A percentile compares a stretch with the other conserved stretches of the same genome.
Conservation (phyloP, 2,797 vertebrate species). For the Tachyglossus aculeatus region DNA sequence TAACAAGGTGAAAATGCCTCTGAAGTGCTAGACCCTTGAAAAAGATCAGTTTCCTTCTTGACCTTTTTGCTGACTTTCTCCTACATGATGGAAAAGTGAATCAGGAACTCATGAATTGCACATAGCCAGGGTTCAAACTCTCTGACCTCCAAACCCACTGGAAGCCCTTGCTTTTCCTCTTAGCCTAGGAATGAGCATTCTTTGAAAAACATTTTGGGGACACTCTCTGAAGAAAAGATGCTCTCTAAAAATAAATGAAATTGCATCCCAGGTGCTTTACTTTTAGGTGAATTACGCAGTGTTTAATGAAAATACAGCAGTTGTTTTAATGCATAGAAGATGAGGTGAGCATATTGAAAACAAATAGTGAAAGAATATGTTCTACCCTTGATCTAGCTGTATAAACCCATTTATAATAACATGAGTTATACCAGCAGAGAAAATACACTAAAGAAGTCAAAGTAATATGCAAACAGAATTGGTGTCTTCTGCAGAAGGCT, state of each 20-base stretch:
- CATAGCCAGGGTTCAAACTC: not conserved
- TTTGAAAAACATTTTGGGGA: no score
- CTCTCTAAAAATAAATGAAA: conserved; percentile 6
- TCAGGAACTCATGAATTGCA: not conserved
- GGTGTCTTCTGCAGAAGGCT: not conserved
- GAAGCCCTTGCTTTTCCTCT: no score
- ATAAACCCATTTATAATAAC: not conserved
- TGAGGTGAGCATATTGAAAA: not conserved
- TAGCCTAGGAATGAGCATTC: no score
- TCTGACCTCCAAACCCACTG: not conserved
- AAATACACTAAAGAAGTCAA: not conserved
- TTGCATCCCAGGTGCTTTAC: not conserved
- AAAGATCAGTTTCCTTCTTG: not conserved
- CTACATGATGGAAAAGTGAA: not conserved
- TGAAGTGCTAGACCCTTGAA: not conserved
- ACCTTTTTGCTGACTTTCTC: not conserved
- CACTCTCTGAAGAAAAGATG: no score
- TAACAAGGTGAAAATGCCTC: not conserved
- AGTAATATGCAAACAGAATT: conserved; percentile 5
- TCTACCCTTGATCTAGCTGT: conserved; percentile 3
- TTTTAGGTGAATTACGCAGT: not conserved
- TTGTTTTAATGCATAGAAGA: not conserved
- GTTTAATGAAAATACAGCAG: not conserved
- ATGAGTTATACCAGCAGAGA: not conserved
- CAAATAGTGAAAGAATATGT: not conserved